These are phyloP conservation scores for Hydractinia echinata DNA, from an alignment of 30 jellyfish, hydroid and myxozoan genomes.

Conservation along the genomic window DNA sequence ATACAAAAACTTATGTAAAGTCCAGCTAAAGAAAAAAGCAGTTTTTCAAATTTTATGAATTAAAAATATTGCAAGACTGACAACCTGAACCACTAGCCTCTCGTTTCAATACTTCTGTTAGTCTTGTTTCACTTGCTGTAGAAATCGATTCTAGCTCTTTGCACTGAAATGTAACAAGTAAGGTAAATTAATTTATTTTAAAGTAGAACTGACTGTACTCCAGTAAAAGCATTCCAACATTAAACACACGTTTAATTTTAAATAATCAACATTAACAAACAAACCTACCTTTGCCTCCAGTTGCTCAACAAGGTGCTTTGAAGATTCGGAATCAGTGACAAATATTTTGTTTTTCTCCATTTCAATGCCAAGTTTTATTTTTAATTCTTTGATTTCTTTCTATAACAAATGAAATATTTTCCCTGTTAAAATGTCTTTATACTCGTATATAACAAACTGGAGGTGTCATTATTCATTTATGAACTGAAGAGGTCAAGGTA, in stretches of 20 bases:
- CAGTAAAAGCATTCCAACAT: not conserved
- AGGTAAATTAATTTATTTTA: not conserved
- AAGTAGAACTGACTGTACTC: not conserved
- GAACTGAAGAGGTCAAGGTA: no score
- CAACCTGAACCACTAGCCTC: not conserved
- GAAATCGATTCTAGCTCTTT: slow-evolving; percentile 31
- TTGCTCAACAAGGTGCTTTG: slow-evolving; percentile 47
- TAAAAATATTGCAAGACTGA: no score
- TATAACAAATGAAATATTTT: not conserved
- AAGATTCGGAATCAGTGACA: slow-evolving; percentile 25
- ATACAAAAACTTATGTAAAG: no score
- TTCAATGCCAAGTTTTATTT: slow-evolving; percentile 46
- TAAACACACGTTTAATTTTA: not conserved
- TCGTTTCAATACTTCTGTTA: slow-evolving; percentile 25
- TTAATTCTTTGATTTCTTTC: slow-evolving; percentile 49
- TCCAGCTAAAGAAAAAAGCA: no score
- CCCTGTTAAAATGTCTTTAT: not conserved
- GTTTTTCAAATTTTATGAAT: no score
- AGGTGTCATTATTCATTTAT: no score
- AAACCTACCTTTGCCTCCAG: slow-evolving; percentile 26
- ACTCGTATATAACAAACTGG: not conserved
- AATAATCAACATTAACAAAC: not conserved
- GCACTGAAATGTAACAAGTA: slow-evolving; percentile 21
- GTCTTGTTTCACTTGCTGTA: slow-evolving; percentile 44
- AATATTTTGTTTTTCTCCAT: slow-evolving; percentile 15